phyloP scores from a whole-genome alignment of 2,113 vertebrate species.

The Picathartes gymnocephalus region DNA sequence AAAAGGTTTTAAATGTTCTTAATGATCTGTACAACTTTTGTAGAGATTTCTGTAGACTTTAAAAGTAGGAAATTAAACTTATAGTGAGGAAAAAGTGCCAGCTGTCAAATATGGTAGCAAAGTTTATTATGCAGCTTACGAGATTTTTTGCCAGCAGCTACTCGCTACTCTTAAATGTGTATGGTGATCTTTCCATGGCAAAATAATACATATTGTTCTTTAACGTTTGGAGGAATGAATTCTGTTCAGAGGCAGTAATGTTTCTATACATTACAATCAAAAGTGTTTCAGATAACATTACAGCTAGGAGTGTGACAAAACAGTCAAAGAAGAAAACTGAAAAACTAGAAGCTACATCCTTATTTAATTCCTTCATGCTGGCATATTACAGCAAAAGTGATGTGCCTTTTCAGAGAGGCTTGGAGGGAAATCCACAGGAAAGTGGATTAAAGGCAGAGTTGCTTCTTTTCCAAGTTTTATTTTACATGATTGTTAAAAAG shows the following conservation, averaged over 20 bases:
- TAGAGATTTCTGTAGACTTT: background rate
- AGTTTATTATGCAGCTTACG: background rate
- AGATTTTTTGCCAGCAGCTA: background rate
- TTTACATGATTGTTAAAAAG: background rate
- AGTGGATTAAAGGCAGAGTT: background rate
- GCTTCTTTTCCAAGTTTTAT: background rate
- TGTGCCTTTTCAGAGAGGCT: background rate
- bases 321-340: background rate
- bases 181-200: background rate
- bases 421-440: background rate
- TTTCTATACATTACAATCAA: background rate
- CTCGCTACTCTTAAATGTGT: background rate
- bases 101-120: background rate
- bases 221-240: background rate
- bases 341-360: background rate
- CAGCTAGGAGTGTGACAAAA: background rate
- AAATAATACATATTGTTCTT: background rate
- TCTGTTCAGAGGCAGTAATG: background rate
- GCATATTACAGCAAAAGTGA: background rate
- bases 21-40: background rate
- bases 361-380: background rate
- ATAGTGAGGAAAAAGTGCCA: background rate
- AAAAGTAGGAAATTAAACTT: background rate
- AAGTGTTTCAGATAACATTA: background rate
- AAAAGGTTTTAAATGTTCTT: background rate